Evolutionary conservation across 2,113 vertebrate genomes (phyloP).

Genomic region (Erythrocercus mccallii): DNA sequence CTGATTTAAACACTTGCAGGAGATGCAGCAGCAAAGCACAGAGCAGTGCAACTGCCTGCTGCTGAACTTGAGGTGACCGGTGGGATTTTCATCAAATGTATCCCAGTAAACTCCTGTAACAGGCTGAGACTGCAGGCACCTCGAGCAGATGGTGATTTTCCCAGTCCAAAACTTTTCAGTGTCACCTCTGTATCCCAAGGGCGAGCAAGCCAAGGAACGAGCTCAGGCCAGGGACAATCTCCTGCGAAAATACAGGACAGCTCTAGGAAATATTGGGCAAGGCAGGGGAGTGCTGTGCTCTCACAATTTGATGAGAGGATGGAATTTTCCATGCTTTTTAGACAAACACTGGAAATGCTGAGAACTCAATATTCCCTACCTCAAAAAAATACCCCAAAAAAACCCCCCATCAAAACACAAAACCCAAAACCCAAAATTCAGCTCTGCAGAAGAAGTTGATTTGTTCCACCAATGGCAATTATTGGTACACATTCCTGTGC

Average conservation of each 20-base stretch:
- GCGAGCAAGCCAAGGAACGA: too few relatives aligned
- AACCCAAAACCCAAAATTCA: neutral
- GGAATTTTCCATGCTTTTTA: neutral
- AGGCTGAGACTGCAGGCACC: neutral
- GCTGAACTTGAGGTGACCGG: neutral
- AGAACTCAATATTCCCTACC: neutral
- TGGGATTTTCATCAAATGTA: neutral
- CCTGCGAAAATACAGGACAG: neutral
- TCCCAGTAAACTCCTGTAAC: neutral
- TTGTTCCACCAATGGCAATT: neutral
- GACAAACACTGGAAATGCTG: neutral
- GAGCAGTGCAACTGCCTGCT: neutral
- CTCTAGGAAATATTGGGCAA: neutral
- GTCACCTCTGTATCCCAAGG: neutral
- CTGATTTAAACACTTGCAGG: neutral
- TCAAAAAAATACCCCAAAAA: neutral
- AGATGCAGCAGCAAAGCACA: neutral
- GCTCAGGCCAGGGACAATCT: neutral
- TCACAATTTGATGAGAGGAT: neutral
- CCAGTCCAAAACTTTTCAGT: neutral
- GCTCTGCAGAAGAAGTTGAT: neutral
- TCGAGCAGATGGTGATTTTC: neutral
- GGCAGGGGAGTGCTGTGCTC: neutral
- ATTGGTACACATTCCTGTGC: neutral
- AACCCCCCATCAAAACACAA: neutral